Base-by-base conservation (phyloP, 2,888 invertebrate genomes). In the Luffia ferchaultella region DNA sequence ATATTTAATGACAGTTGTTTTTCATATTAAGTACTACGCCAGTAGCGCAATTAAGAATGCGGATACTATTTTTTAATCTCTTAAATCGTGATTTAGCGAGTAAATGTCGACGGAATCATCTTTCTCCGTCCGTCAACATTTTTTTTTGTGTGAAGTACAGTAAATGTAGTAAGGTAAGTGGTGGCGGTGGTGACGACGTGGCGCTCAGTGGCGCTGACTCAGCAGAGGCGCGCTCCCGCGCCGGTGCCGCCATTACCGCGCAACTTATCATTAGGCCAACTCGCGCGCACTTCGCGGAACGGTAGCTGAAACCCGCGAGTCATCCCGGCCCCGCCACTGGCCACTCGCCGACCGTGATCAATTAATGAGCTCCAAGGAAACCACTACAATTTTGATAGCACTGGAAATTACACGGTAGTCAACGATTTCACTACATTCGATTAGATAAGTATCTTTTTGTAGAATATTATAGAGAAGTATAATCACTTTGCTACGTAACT, bases 171-270 rank as follows among this genome's bases (percentile, higher is more conserved):
- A n/a, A n/a, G n/a, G n/a, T n/a, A 45, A 3, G 41, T 7, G 43
- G n/a, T 16, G 43, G 43, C 43, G 43, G 67, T 30, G 74, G 76
- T 75, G 76, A 74, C 73, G 62, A 61, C 66, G 61, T 58, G 73
- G 67, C 66, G 78, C 75, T 78, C 73, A 60, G 70, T 40, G 12
- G 53, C 57, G 68, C 78, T 82, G 82, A 80, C 77, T 82, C 80
- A 79, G 79, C 79, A 74, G 55, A 57, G 59, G 58, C 60, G 63
- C 72, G 68, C 68, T 69, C 67, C 67, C 59, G 63, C 62, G 61
- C 66, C 60, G 61, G 59, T 54, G 54, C 60, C 60, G 67, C 70
- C 68, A 75, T 74, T 75, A 75, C 63, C 59, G 58, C 64, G 59
- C 63, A 68, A 69, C 66, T 70, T 67, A 68, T 75, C 69, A 78